Conservation (phyloP, 35 echinoderm and acorn worm species). For the Ophioderma brevispina region DNA sequence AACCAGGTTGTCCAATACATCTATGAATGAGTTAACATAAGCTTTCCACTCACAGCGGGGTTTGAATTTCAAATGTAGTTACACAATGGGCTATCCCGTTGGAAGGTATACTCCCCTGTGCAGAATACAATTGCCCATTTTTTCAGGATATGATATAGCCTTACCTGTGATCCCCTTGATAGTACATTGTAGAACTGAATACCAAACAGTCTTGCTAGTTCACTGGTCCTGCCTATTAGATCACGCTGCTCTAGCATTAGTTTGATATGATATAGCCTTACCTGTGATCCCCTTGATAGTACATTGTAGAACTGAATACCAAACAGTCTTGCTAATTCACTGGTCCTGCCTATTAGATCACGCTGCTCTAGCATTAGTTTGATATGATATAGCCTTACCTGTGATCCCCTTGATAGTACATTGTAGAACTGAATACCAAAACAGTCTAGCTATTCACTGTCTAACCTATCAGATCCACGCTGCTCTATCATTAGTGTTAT, state of each 20-base stretch:
- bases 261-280: slow-evolving; percentile 19
- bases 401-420: slow-evolving; percentile 89
- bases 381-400: slow-evolving; percentile 64
- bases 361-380: slow-evolving; percentile 80
- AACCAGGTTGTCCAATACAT: no score
- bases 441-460: slow-evolving; percentile 92
- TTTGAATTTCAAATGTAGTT: no score
- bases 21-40: no score
- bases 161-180: slow-evolving; percentile 93
- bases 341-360: slow-evolving; percentile 93
- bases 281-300: slow-evolving; percentile 93
- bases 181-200: slow-evolving; percentile 94
- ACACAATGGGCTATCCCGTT: no score
- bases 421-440: slow-evolving; percentile 97
- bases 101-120: no score
- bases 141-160: no score
- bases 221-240: slow-evolving; percentile 93
- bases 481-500: slow-evolving; percentile 86
- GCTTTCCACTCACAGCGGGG: no score
- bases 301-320: slow-evolving; percentile 95
- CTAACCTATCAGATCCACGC: slow-evolving; percentile 84
- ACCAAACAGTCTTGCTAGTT: slow-evolving; percentile 92
- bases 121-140: no score
- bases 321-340: slow-evolving; percentile 92
- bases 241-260: slow-evolving; percentile 83